A percentile compares a stretch with the other conserved stretches of the same genome.
These are phyloP conservation scores for Cyclura pinguis DNA, from an alignment of 2,797 vertebrate species.

Conservation along the genomic window DNA sequence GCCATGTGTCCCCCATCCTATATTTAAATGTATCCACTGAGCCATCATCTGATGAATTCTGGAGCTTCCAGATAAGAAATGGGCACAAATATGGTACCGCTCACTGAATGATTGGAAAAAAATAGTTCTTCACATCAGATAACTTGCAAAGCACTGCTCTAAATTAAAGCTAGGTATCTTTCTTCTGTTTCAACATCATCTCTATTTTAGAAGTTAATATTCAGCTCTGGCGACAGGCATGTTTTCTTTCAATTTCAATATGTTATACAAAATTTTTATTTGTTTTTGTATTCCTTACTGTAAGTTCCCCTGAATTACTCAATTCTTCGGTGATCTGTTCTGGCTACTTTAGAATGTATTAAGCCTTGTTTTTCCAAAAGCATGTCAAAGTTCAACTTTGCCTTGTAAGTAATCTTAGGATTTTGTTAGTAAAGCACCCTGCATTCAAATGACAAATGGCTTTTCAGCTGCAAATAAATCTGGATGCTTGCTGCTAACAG, in stretches of 20 bases:
- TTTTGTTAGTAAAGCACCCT: neutral
- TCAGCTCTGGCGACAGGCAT: neutral
- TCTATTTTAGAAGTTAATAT: neutral
- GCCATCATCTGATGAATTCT: too few relatives aligned
- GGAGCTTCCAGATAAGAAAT: too few relatives aligned
- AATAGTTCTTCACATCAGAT: too few relatives aligned
- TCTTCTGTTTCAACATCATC: neutral
- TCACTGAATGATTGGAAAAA: too few relatives aligned
- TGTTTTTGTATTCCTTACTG: neutral
- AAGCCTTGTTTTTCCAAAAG: neutral
- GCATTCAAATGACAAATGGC: neutral
- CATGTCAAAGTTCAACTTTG: neutral
- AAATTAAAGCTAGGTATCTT: neutral
- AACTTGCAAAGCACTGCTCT: too few relatives aligned
- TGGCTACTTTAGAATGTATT: neutral
- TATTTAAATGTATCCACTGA: too few relatives aligned
- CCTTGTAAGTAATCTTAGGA: neutral
- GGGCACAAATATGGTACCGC: too few relatives aligned
- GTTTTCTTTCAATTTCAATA: neutral
- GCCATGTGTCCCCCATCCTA: too few relatives aligned
- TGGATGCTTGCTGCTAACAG: conserved; percentile 20
- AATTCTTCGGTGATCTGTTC: neutral
- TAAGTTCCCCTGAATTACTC: neutral
- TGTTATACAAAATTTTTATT: neutral
- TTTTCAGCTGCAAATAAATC: conserved; percentile 17